Evolutionary conservation across 2,113 vertebrate genomes (phyloP), one percentile per base, ranked within the genome.

Genomic region (Epinephelus cyanopodus): DNA sequence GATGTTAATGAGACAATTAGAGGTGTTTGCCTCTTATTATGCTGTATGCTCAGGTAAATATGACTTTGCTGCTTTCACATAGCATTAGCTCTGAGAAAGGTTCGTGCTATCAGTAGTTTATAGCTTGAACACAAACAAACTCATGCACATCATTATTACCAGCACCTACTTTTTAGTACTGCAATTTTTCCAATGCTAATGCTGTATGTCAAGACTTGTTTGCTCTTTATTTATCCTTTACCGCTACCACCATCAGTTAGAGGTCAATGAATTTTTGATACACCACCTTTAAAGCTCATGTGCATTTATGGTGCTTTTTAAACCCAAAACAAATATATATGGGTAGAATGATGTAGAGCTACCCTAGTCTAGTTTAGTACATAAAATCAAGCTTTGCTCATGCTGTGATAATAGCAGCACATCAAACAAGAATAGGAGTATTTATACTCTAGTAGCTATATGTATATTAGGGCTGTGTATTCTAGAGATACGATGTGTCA

Each of bases 41-140:
- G 10, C 42, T 42, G 39, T 48, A 7, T 10, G 13, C 18, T 71
- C 45, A 74, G 21, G 47, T 63, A 65, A 66, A 66, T 47, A 6
- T 69, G 23, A 33, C 23, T 27, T 11, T n/a, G 47, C 60, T 71
- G 25, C 45, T 82, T 47, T 64, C 45, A 79, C 71, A 83, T 21
- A 18, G 3, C 18, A 19, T 52, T 17, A 25, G 15, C 10, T 63
- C 21, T 78, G 45, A 82, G 21, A 65, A 71, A 64, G 15, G 17
- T 54, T 66, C 2, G 6, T 10, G 17, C 25, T 29, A 47, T 33
- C 7, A 58, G 21, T 67, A 68, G 3, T 25, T 62, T 33, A 27
- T 23, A n/a, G 23, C 53, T 33, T 29, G 8, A 66, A 27, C 54
- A 60, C 57, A 82, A 79, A 82, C 52, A 78, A 37, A 79, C 23